These are phyloP conservation scores for Paramisgurnus dabryanus DNA, from an alignment of 2,113 vertebrate genomes.

Conservation along the genomic window DNA sequence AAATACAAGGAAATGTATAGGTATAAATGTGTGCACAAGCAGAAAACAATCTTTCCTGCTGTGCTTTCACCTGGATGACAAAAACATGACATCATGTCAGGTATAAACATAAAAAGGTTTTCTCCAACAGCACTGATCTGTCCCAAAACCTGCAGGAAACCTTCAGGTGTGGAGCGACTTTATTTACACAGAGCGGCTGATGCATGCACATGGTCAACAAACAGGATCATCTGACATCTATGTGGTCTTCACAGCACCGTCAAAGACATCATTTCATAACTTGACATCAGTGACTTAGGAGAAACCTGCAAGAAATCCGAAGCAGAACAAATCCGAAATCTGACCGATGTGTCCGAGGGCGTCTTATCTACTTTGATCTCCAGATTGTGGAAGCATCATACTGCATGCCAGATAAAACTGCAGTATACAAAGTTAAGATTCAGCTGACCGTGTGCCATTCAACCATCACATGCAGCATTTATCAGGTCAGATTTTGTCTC, in stretches of 20 bases:
- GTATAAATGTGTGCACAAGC: neutral
- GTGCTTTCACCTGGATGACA: neutral
- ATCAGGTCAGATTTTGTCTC: neutral
- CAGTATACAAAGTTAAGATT: constrained; percentile 1
- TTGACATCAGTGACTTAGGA: constrained; percentile 53
- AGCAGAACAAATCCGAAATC: constrained; percentile 38
- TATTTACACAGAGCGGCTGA: constrained; percentile 31
- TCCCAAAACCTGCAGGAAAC: constrained; percentile 25
- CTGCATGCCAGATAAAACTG: neutral
- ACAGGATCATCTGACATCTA: constrained; percentile 39
- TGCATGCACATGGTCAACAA: constrained; percentile 48
- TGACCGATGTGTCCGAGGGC: constrained; percentile 16
- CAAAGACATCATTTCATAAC: constrained; percentile 55
- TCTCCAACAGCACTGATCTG: constrained; percentile 14
- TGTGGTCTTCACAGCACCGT: constrained; percentile 51
- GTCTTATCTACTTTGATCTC: constrained; percentile 23
- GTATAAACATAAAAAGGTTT: constrained; percentile 15
- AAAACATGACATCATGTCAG: constrained; percentile 18
- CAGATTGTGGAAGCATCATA: neutral
- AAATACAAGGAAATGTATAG: too few relatives aligned
- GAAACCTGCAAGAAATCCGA: constrained; percentile 46
- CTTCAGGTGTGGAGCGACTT: neutral
- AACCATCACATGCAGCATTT: neutral
- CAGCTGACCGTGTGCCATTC: neutral
- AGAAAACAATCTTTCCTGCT: neutral